Evolutionary conservation across 2,113 vertebrate species (phyloP), one percentile per base, ranked within the genome.

Genomic region (Hippocampus barbouri): DNA sequence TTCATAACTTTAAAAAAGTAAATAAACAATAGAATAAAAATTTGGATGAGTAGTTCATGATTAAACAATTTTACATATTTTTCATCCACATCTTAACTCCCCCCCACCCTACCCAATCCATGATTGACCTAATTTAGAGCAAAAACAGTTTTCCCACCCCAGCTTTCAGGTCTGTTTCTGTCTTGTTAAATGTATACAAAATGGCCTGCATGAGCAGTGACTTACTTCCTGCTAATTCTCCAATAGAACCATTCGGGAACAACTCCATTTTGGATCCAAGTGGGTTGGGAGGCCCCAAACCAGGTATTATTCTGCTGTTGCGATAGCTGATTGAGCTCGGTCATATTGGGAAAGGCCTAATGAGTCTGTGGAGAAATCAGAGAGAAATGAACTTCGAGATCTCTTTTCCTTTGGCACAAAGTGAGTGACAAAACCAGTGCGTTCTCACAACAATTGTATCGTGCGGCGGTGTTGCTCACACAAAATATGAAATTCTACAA

Each of bases 241-340:
- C 94, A 93, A 0, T 95, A 94, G 81, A 95, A 95, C 94, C 94
- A 96, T 1, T 91, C 87, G 0, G 94, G 94, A 30, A 94, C 70
- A 0, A 81, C 6, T 0, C 89, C 89, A 1, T 87, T 86, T 53
- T 65, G 74, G 66, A 89, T 54, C 74, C 94, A 66, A 34, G 23
- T 75, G 20, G 78, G 65, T 74, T 94, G 94, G 8, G 85, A 91
- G 60, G 89, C 73, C 23, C 77, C 79, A n/a, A 94, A 93, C 93
- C 93, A 94, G 82, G 63, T 61, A 10, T 87, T 61, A 7, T 45
- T 65, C 14, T 71, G 81, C 73, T 51, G 75, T 6, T 68, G 66
- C 45, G 69, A 45, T 1, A 43, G 12, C 47, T 71, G 70, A 40
- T 54, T 71, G 43, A 21, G 54, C 47, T 90, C 87, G 91, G 91